Evolutionary conservation across 1,140 invertebrate genomes (phyloP).

Genomic region (Chironomus tepperi): DNA sequence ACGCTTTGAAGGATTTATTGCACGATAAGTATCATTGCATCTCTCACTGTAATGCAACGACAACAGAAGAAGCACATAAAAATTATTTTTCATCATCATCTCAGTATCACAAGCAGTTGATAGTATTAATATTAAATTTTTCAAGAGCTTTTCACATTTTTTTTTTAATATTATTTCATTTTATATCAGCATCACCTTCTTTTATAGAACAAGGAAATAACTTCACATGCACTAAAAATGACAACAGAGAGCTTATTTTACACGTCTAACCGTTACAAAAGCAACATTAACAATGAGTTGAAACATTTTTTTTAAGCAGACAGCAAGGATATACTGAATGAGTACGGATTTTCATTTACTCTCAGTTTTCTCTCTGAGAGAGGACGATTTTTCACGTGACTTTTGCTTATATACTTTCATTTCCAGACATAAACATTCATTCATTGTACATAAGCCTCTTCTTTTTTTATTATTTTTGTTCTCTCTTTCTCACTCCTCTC

Average conservation of each 20-base stretch:
- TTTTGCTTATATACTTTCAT: slow-evolving; percentile 3
- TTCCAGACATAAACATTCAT: slow-evolving; percentile 13
- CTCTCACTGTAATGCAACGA: too few species aligned
- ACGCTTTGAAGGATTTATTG: not conserved
- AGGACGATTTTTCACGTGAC: not conserved
- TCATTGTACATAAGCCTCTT: not conserved
- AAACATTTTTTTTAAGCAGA: not conserved
- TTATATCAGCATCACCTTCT: too few species aligned
- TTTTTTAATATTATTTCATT: too few species aligned
- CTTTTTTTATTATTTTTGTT: too few species aligned
- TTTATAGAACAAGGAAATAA: too few species aligned
- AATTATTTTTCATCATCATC: too few species aligned
- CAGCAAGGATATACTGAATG: not conserved
- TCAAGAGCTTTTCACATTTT: too few species aligned
- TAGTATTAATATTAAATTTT: too few species aligned
- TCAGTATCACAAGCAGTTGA: too few species aligned
- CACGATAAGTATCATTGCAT: not conserved
- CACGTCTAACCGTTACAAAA: not conserved
- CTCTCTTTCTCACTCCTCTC: too few species aligned
- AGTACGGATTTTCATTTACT: not conserved
- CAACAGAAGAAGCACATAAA: too few species aligned
- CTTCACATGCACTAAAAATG: too few species aligned
- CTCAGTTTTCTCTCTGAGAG: not conserved
- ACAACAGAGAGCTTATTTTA: not conserved
- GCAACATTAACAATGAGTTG: slow-evolving; percentile 7